phyloP scores from a whole-genome alignment of 2,797 vertebrate species.

The Glossophaga mutica region DNA sequence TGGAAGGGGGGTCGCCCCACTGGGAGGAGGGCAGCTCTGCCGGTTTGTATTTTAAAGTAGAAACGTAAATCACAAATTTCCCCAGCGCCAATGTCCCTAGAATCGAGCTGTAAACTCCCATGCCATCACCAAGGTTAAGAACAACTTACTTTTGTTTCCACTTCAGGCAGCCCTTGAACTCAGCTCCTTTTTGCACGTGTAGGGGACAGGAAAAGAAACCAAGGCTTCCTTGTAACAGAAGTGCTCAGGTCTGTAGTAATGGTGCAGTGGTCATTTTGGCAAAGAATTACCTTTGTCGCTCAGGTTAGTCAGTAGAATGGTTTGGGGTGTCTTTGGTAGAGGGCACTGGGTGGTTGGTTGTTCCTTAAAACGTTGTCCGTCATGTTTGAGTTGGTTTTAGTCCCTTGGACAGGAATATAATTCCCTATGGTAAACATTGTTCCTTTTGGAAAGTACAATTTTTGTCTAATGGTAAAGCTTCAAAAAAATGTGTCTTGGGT shows the following conservation, averaged over 20 bases:
- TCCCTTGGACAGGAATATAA: neutral
- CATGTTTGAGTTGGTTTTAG: neutral
- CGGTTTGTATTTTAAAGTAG: conserved; percentile 4
- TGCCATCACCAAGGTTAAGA: neutral
- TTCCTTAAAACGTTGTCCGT: conserved; percentile 13
- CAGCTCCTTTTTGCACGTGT: neutral
- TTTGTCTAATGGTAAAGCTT: conserved; percentile 4
- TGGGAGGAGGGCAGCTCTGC: neutral
- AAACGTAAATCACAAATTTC: neutral
- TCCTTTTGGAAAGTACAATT: neutral
- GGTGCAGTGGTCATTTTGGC: neutral
- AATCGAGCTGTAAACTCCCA: neutral
- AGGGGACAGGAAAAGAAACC: neutral
- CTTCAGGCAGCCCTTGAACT: neutral
- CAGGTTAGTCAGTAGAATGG: neutral
- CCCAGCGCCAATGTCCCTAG: accelerated
- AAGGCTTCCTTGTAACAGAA: neutral
- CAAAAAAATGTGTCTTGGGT: neutral
- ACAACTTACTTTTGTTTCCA: neutral
- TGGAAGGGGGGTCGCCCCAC: neutral
- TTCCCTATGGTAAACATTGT: neutral
- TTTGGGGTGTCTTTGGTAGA: neutral
- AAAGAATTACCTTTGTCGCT: neutral
- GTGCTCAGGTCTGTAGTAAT: neutral
- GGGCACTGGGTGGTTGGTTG: neutral